These are phyloP conservation scores for Mesocricetus auratus DNA, from an alignment of 2,113 vertebrate species.

Conservation along the genomic window DNA sequence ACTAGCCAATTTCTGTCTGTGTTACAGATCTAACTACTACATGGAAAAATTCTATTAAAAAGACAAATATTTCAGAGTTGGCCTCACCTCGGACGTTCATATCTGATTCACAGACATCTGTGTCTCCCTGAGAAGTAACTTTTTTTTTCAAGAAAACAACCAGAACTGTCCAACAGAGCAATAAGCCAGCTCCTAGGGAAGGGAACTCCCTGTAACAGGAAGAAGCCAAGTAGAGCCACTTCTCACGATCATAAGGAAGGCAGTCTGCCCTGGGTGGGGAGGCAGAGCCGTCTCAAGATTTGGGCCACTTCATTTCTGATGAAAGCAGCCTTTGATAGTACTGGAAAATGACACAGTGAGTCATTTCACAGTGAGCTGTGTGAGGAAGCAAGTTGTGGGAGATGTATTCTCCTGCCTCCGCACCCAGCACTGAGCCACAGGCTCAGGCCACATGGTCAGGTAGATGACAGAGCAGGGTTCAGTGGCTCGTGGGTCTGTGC, in stretches of 20 bases:
- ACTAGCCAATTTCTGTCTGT: neutral
- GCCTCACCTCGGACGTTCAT: conserved; percentile 39
- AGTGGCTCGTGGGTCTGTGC: neutral
- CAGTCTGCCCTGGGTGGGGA: neutral
- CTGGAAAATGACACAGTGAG: neutral
- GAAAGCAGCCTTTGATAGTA: neutral
- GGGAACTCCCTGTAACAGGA: neutral
- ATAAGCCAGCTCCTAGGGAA: conserved; percentile 39
- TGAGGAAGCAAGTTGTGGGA: neutral
- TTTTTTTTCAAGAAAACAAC: neutral
- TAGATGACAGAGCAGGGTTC: neutral
- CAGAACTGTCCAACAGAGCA: conserved; percentile 17
- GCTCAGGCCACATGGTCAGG: neutral
- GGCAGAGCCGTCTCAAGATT: neutral
- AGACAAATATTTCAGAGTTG: conserved; percentile 42
- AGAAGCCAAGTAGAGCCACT: neutral
- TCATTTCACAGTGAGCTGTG: neutral
- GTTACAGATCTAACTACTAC: neutral
- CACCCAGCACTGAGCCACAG: neutral
- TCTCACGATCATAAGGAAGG: neutral
- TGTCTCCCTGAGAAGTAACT: conserved; percentile 59
- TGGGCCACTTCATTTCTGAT: neutral
- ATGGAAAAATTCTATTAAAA: neutral
- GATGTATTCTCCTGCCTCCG: neutral
- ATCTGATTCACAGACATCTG: conserved; percentile 71